Conservation (phyloP, 2,113 vertebrate genomes). For the Sceloporus undulatus region DNA sequence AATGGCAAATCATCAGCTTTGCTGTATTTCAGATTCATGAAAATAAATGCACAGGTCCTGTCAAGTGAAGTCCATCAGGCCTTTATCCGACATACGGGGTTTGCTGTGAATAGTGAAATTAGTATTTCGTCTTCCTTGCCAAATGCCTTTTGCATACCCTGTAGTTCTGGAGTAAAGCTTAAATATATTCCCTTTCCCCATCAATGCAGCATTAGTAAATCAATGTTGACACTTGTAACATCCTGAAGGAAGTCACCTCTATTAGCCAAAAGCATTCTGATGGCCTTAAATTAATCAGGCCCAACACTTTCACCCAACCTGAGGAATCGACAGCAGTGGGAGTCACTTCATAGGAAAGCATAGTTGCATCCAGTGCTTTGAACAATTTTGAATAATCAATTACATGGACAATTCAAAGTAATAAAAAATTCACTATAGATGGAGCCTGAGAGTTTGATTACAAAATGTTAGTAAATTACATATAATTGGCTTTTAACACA, state of each 20-base stretch:
- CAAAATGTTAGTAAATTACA: background rate
- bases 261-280: constrained; percentile 46
- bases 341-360: constrained; percentile 4
- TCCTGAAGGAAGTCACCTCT: constrained; percentile 9
- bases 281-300: constrained; percentile 13
- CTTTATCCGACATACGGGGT: too few relatives aligned
- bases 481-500: constrained; percentile 2
- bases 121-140: constrained; percentile 26
- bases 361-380: constrained; percentile 19
- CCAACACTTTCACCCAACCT: constrained; percentile 20
- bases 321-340: constrained; percentile 17
- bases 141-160: constrained; percentile 23
- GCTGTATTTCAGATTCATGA: background rate
- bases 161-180: constrained; percentile 36
- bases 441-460: constrained; percentile 5
- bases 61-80: background rate
- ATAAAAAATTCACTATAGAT: background rate
- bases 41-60: background rate
- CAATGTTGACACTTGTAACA: constrained; percentile 29
- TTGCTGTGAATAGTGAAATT: background rate
- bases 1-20: background rate
- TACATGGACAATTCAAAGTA: constrained; percentile 16
- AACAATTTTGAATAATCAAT: constrained; percentile 12
- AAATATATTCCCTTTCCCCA: constrained; percentile 14
- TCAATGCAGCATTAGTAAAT: constrained; percentile 22